Evolutionary conservation across 2,797 vertebrate species (phyloP).

Genomic region (Onychomys leucogaster): DNA sequence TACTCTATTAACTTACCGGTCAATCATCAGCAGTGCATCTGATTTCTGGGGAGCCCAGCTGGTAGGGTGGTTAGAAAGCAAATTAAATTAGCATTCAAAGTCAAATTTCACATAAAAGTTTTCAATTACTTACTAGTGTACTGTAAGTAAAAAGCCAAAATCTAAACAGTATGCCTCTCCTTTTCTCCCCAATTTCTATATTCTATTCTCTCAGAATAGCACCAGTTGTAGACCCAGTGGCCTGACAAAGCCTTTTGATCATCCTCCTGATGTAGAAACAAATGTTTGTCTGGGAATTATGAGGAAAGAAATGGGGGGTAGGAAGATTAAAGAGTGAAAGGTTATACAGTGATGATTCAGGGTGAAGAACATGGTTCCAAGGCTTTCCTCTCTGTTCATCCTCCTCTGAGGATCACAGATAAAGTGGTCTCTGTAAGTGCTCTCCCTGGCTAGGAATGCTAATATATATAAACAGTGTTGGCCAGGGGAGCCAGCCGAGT

Average conservation of each 20-base stretch:
- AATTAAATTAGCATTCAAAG: neutral
- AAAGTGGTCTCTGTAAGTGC: neutral
- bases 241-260: neutral
- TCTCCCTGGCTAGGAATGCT: neutral
- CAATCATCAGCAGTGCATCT: neutral
- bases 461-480: neutral
- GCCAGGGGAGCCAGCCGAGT: accelerated
- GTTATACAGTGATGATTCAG: neutral
- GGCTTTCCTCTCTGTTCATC: neutral
- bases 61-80: neutral
- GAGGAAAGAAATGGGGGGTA: neutral
- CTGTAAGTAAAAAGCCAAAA: neutral
- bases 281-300: neutral
- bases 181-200: neutral
- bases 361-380: neutral
- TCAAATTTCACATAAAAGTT: neutral
- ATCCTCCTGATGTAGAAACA: neutral
- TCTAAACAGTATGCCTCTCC: neutral
- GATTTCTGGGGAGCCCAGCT: neutral
- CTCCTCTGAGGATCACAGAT: neutral
- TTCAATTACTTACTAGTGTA: neutral
- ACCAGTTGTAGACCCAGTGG: neutral
- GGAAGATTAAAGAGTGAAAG: neutral
- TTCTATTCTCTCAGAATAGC: no score
- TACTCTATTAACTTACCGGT: neutral